Evolutionary conservation across 2,888 invertebrate species (phyloP), one percentile per base, ranked within the genome.

Genomic region (Rhogogaster chlorosoma): DNA sequence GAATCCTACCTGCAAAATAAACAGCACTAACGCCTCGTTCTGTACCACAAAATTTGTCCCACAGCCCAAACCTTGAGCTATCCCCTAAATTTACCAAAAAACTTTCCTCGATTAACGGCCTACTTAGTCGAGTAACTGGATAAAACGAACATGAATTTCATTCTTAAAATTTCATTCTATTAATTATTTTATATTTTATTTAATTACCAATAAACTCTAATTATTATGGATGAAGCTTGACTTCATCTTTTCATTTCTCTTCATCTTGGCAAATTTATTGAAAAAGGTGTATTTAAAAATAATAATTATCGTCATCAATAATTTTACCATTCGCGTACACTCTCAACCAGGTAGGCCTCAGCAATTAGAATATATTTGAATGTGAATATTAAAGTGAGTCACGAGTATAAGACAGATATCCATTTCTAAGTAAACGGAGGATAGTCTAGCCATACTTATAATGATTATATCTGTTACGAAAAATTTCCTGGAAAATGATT

Each of bases 341-440:
- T 77, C 77, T 53, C 29, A 77, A 77, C 49, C 77, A 77, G 49
- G 77, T 77, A 77, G 77, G 77, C 77, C 77, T 53, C 29, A 77
- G 32, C 29, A 77, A 77, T 53, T 77, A 49, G 49, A 77, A 77
- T 77, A 53, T 77, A 77, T 77, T 53, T 77, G 49, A 38, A 77
- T 53, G 77, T 77, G 77, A 77, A 53, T 53, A 77, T 53, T 45
- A 49, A 38, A 53, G 26, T 9, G 26, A 32, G 6, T 18, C 67
- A 32, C 29, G 15, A 67, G 18, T 67, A 32, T 67, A 32, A 67
- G 18, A 32, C 67, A 32, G 32, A 32, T 32, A 32, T 29, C 67
- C 67, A 67, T 32, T 67, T 32, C 18, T 67, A 67, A 67, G 6
- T 32, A 32, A 18, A 67, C 32, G 67, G 29, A 32, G 3, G 67